Base-by-base conservation (phyloP, 2,888 invertebrate species). In the Glaucopsyche alexis region DNA sequence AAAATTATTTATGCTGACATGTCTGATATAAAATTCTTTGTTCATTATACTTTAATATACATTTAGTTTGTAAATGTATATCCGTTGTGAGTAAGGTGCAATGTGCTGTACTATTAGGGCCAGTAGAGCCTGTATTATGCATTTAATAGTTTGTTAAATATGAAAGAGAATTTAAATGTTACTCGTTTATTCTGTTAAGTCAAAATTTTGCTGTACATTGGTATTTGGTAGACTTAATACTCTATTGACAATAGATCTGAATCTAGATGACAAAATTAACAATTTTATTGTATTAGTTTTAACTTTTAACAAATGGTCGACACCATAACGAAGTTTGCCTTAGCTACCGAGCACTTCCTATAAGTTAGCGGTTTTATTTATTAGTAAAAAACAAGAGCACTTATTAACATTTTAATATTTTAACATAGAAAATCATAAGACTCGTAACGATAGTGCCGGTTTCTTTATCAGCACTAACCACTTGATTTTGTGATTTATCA, bases 91-190 rank as follows among this genome's bases (percentile, higher is more conserved):
- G 75, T 73, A 75, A 78, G 79, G 79, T 83, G 82, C 79, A 81
- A 82, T 84, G 78, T 77, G 83, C 81, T 82, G 83, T 80, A 81
- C 79, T 83, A 82, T 81, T 80, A 83, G 88, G 87, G 85, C 84
- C 81, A 84, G 2, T 82, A 82, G 79, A 79, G 87, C 88, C 87
- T 84, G 79, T 78, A 77, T 79, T 82, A 83, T 91, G 92, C 92
- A 92, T 92, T 92, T 92, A 92, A 85, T 92, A 91, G 89, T 81
- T 90, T 91, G 90, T 92, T 92, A 90, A 87, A 88, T 88, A 86
- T 88, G 85, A 84, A 86, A 88, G 87, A 89, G 83, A 82, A 69
- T 91, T 87, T 88, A 91, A 91, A 83, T 90, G 91, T 91, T 90
- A 87, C 82, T 88, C 87, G 87, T 90, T 89, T 77, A 81, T 81